Evolutionary conservation across 1,140 invertebrate genomes (phyloP).

Genomic region (Drosophila melanica): DNA sequence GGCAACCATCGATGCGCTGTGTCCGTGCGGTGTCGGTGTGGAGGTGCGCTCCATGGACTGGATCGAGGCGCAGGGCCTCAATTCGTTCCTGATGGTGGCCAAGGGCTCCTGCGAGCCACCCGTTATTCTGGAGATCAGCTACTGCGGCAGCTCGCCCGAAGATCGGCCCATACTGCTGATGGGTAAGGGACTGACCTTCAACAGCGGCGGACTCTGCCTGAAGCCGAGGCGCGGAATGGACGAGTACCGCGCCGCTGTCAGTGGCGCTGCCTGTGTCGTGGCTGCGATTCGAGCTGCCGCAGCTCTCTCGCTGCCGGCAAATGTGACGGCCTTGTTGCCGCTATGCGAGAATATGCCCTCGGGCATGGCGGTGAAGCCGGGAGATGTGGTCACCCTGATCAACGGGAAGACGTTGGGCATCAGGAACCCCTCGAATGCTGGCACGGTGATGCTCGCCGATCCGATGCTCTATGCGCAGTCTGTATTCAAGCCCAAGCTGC

Average conservation of each 20-base stretch:
- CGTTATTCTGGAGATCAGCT: constrained; percentile 63
- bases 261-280: constrained; percentile 58
- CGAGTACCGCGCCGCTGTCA: constrained; percentile 94
- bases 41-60: constrained; percentile 86
- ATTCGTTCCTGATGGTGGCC: constrained; percentile 90
- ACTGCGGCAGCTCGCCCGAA: constrained; percentile 61
- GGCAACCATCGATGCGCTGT: constrained; percentile 84
- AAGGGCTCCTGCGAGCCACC: constrained; percentile 90
- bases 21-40: constrained; percentile 86
- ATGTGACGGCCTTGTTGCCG: constrained; percentile 90
- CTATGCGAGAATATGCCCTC: constrained; percentile 94
- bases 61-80: constrained; percentile 64
- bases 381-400: constrained; percentile 92
- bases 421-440: constrained; percentile 93
- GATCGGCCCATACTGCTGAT: constrained; percentile 61
- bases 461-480: constrained; percentile 91
- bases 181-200: constrained; percentile 72
- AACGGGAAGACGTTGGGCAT: constrained; percentile 94
- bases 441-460: constrained; percentile 93
- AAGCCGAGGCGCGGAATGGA: constrained; percentile 90
- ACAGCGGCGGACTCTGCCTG: constrained; percentile 92
- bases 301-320: constrained; percentile 86
- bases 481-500: constrained; percentile 86
- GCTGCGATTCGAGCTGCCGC: constrained; percentile 67
- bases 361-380: constrained; percentile 92